Evolutionary conservation across 2,113 vertebrate genomes (phyloP).

Genomic region (Syngnathus floridae): DNA sequence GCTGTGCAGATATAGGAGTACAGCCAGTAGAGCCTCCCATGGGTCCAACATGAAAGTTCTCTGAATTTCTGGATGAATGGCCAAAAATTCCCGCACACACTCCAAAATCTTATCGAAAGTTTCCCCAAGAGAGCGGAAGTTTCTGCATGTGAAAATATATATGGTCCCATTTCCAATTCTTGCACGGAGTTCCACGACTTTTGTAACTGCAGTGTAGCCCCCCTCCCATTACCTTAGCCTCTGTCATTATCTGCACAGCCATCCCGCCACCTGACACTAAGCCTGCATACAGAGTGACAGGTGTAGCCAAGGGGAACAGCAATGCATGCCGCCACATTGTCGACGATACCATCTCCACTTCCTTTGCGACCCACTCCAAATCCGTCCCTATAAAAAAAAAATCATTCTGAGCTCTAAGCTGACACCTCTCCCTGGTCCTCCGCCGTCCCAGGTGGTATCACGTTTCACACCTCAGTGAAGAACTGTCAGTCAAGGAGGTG

Average conservation of each 20-base stretch:
- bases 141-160: neutral
- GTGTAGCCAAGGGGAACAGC: slow-evolving; percentile 66
- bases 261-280: slow-evolving; percentile 33
- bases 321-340: slow-evolving; percentile 38
- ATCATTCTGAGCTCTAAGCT: slow-evolving; percentile 30
- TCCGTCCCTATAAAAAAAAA: slow-evolving; percentile 39
- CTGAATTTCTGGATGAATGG: neutral
- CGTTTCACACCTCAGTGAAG: slow-evolving; percentile 55
- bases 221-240: slow-evolving; percentile 26
- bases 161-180: neutral
- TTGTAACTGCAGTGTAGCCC: neutral
- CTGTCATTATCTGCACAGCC: slow-evolving; percentile 20
- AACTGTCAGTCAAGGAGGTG: slow-evolving; percentile 60
- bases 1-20: neutral
- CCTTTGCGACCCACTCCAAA: slow-evolving; percentile 34
- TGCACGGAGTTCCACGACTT: neutral
- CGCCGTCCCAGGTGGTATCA: slow-evolving; percentile 43
- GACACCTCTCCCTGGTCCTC: slow-evolving; percentile 39
- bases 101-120: neutral
- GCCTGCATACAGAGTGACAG: slow-evolving; percentile 65
- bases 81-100: neutral
- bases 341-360: slow-evolving; percentile 56
- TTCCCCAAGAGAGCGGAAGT: neutral
- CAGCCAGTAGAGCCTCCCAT: too few relatives aligned
- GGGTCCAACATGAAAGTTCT: neutral